These are phyloP conservation scores for Pogona vitticeps DNA, from an alignment of 2,113 vertebrate genomes.

Conservation along the genomic window DNA sequence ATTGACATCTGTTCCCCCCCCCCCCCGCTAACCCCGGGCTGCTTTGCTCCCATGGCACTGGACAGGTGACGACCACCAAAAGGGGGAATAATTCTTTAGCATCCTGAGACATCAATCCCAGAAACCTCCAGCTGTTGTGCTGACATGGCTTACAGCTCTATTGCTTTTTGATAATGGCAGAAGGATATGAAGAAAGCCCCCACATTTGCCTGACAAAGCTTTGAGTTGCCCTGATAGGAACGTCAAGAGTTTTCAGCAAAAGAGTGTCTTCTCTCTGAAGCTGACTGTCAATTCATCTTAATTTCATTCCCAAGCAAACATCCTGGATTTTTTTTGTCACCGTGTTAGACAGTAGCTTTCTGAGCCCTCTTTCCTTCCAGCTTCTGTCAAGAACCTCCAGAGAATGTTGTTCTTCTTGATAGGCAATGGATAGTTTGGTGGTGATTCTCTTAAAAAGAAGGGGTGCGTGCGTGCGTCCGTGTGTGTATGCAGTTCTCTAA, in stretches of 20 bases:
- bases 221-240: slow-evolving; percentile 73
- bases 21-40: no score
- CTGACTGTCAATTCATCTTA: slow-evolving; percentile 72
- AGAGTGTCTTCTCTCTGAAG: slow-evolving; percentile 70
- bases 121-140: slow-evolving; percentile 61
- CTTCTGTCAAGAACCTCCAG: rapidly evolving
- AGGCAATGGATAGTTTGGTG: not conserved
- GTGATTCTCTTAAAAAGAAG: no score
- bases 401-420: rapidly evolving
- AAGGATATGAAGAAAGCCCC: slow-evolving; percentile 73
- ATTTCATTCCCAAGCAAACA: slow-evolving; percentile 59
- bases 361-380: not conserved
- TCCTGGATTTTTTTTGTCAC: slow-evolving; percentile 44
- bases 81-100: slow-evolving; percentile 65
- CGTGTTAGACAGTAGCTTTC: slow-evolving; percentile 42
- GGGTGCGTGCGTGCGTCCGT: not conserved
- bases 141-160: slow-evolving; percentile 76
- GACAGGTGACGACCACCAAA: slow-evolving; percentile 34
- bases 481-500: no score
- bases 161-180: slow-evolving; percentile 74
- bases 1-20: not conserved
- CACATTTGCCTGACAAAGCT: slow-evolving; percentile 67
- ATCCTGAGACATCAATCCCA: slow-evolving; percentile 70
- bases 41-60: not conserved
- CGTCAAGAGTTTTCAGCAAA: slow-evolving; percentile 64